Conservation (phyloP, 2,797 vertebrate species). For the Columba guinea region DNA sequence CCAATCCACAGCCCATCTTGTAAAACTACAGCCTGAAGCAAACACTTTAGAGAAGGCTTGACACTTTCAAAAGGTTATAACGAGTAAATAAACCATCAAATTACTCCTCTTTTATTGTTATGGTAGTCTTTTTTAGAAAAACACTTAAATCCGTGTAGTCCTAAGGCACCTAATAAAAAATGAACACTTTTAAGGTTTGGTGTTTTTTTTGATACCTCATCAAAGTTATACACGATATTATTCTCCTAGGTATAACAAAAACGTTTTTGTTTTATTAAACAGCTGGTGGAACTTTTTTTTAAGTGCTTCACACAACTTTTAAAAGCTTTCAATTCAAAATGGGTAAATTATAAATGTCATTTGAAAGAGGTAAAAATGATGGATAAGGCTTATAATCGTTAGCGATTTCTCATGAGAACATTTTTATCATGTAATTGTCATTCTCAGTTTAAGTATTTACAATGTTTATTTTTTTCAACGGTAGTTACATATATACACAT, state of each 20-base stretch:
- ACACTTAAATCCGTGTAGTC: conserved; percentile 86
- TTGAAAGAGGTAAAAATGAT: conserved; percentile 47
- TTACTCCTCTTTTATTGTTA: conserved; percentile 93
- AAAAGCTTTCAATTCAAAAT: conserved; percentile 34
- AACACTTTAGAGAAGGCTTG: conserved; percentile 83
- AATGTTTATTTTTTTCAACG: conserved; percentile 22
- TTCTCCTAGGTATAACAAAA: conserved; percentile 46
- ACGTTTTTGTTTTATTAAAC: conserved; percentile 48
- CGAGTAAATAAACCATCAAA: conserved; percentile 89
- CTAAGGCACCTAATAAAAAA: conserved; percentile 88
- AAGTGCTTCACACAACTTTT: conserved; percentile 46
- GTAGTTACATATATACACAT: background rate
- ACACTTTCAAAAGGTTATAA: conserved; percentile 92
- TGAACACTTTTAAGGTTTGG: conserved; percentile 80
- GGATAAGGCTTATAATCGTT: conserved; percentile 28
- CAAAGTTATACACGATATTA: conserved; percentile 55
- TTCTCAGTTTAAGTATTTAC: conserved; percentile 8
- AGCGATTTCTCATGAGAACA: background rate
- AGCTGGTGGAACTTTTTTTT: conserved; percentile 28
- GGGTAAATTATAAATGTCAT: background rate
- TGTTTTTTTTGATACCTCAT: conserved; percentile 56
- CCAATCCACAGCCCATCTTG: conserved; percentile 85
- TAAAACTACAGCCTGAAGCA: conserved; percentile 89
- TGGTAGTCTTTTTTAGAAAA: conserved; percentile 83
- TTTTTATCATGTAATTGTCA: background rate